Percentiles rank a stretch among this genome's conserved stretches.
phyloP scores from a whole-genome alignment of 1,140 invertebrate genomes.

The Cydia fagiglandana region DNA sequence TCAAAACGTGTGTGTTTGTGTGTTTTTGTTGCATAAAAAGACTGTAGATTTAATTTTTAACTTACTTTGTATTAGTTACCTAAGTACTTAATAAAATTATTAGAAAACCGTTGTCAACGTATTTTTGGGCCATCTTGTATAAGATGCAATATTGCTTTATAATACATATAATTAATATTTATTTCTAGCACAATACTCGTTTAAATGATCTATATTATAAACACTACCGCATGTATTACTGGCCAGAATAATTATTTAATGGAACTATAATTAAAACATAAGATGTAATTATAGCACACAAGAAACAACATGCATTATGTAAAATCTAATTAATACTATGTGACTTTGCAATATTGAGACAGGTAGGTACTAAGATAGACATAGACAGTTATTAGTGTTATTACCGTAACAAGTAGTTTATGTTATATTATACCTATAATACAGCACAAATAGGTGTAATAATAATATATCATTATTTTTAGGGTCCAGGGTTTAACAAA shows the following conservation, averaged over 20 bases:
- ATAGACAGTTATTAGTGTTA: background rate
- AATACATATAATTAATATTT: background rate
- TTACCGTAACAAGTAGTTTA: background rate
- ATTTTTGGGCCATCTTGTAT: too few relatives aligned
- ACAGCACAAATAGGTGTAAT: too few relatives aligned
- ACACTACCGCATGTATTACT: constrained; percentile 8
- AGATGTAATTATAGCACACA: background rate
- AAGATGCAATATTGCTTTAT: background rate
- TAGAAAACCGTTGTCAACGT: too few relatives aligned
- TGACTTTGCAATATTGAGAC: background rate
- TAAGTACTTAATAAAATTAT: too few relatives aligned
- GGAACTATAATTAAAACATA: background rate
- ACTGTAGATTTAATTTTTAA: too few relatives aligned
- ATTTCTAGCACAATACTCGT: background rate
- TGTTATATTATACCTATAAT: too few relatives aligned
- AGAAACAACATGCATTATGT: background rate
- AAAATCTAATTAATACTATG: background rate
- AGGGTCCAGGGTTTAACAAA: background rate
- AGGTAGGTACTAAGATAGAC: background rate
- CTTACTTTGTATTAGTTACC: too few relatives aligned
- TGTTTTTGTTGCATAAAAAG: too few relatives aligned
- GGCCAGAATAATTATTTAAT: background rate
- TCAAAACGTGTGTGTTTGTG: too few relatives aligned
- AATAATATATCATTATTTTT: background rate
- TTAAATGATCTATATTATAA: background rate